A percentile compares a stretch with the other conserved stretches of the same genome.
These are phyloP conservation scores for Psettodes erumei DNA, from an alignment of 2,113 vertebrate species.

Conservation along the genomic window DNA sequence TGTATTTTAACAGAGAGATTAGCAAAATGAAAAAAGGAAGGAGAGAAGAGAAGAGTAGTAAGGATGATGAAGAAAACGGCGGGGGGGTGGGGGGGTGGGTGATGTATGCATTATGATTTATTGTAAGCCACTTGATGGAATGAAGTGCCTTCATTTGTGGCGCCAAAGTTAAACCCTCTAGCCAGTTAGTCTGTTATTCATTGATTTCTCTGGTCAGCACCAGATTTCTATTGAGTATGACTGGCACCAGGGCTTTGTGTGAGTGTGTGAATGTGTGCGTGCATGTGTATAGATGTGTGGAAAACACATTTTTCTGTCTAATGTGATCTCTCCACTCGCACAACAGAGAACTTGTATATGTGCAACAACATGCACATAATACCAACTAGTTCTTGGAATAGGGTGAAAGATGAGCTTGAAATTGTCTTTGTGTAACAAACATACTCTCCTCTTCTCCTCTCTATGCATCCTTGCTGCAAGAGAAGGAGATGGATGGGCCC, in stretches of 20 bases:
- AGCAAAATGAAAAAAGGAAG: neutral
- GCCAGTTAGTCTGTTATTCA: slow-evolving; percentile 74
- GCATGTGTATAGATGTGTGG: slow-evolving; percentile 19
- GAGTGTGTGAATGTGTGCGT: neutral
- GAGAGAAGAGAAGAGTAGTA: neutral
- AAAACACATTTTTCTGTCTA: slow-evolving; percentile 19
- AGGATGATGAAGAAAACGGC: neutral
- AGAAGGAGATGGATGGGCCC: slow-evolving; percentile 7
- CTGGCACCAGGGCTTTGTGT: slow-evolving; percentile 66
- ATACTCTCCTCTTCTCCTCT: neutral
- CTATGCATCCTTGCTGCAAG: slow-evolving; percentile 10
- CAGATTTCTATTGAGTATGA: slow-evolving; percentile 74
- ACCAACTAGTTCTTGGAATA: slow-evolving; percentile 11
- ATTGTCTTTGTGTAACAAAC: slow-evolving; percentile 9
- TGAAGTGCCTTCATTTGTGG: slow-evolving; percentile 70
- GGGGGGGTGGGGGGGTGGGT: neutral
- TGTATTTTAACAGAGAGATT: neutral
- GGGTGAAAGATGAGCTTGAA: slow-evolving; percentile 38
- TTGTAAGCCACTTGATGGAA: slow-evolving; percentile 71
- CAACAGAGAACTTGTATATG: neutral
- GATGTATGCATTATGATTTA: slow-evolving; percentile 56
- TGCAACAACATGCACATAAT: neutral
- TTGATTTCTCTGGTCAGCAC: slow-evolving; percentile 74
- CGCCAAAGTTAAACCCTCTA: slow-evolving; percentile 73
- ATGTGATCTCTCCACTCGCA: neutral